Percentiles rank a stretch among this genome's conserved stretches.
Conservation (phyloP, 1,140 invertebrate species). For the Brachionus angularis region DNA sequence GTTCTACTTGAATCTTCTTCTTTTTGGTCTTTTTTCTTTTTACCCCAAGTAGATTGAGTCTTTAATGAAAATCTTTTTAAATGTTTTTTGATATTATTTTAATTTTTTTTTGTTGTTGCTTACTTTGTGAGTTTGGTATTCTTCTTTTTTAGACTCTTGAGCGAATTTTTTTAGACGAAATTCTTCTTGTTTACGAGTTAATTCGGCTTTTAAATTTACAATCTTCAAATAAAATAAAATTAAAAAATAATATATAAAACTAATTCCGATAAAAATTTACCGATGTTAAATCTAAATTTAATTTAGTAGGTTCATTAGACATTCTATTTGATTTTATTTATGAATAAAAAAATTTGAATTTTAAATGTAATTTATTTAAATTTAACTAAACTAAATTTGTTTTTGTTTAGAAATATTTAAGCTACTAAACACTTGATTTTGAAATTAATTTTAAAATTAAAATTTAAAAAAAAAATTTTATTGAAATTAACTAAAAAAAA, state of each 20-base stretch:
- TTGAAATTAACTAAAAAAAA: neutral
- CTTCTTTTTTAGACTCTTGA: neutral
- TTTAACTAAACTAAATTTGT: too few relatives aligned
- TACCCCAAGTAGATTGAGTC: constrained; percentile 40
- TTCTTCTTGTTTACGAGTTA: constrained; percentile 27
- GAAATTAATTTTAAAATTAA: too few relatives aligned
- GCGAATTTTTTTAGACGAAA: constrained; percentile 15
- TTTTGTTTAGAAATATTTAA: too few relatives aligned
- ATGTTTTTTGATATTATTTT: neutral
- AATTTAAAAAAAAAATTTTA: too few relatives aligned
- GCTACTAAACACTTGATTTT: too few relatives aligned
- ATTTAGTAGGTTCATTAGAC: constrained; percentile 4
- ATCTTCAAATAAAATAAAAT: neutral
- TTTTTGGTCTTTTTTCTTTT: constrained; percentile 28
- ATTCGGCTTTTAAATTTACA: constrained; percentile 29
- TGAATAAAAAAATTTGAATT: too few relatives aligned
- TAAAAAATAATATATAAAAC: neutral
- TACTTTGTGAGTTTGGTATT: constrained; percentile 25
- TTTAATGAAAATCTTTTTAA: neutral
- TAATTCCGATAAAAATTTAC: neutral
- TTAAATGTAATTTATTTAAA: too few relatives aligned
- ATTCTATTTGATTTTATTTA: constrained; percentile 11
- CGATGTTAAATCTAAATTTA: constrained; percentile 16
- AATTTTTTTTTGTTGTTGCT: neutral
- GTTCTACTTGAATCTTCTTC: neutral